Conservation (phyloP, 2,888 invertebrate species). For the Caenorhabditis sp. region DNA sequence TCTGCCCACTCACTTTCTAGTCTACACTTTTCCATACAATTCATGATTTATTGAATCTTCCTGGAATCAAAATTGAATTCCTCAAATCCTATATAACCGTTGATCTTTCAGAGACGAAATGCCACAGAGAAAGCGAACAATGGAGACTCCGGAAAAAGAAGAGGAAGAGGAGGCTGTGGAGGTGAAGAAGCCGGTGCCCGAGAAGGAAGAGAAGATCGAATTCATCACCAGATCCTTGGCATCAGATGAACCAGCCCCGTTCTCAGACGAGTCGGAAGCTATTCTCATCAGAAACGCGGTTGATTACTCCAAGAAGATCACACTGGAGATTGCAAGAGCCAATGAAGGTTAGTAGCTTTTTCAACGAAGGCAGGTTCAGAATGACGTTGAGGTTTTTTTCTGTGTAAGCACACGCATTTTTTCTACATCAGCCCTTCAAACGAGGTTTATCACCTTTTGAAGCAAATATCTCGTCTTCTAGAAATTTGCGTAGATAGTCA, state of each 20-base stretch:
- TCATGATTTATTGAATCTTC: background rate
- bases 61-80: constrained; percentile 36
- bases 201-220: constrained; percentile 19
- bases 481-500: too few relatives aligned
- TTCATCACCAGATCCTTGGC: constrained; percentile 63
- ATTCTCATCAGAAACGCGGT: constrained; percentile 86
- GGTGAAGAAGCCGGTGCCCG: constrained; percentile 49
- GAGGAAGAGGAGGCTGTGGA: constrained; percentile 62
- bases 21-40: constrained; percentile 1
- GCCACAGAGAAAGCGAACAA: constrained; percentile 63
- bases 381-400: too few relatives aligned
- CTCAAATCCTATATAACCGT: constrained; percentile 13
- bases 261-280: constrained; percentile 79
- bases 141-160: constrained; percentile 44
- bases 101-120: constrained; percentile 37
- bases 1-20: constrained; percentile 17
- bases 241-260: constrained; percentile 78
- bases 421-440: too few relatives aligned
- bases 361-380: too few relatives aligned
- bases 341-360: constrained; percentile 86
- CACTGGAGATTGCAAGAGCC: constrained; percentile 90
- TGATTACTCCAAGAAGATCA: constrained; percentile 91
- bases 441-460: too few relatives aligned
- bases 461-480: too few relatives aligned
- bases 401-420: too few relatives aligned